phyloP scores from a whole-genome alignment of 2,888 invertebrate genomes.

The Phyto melanocephala region DNA sequence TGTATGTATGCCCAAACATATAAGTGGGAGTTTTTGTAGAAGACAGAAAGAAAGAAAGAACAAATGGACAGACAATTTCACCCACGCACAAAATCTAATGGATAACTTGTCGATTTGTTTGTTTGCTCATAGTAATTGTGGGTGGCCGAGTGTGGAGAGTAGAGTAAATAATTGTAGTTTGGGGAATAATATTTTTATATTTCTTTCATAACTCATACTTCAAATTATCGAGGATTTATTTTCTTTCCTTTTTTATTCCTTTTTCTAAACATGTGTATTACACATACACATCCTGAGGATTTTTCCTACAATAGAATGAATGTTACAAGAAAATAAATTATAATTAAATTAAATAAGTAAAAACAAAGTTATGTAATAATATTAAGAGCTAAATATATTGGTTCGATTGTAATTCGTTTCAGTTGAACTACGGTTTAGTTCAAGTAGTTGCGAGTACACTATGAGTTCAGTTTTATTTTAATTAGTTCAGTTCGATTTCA shows the following conservation, averaged over 20 bases:
- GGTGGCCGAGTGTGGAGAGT: not conserved
- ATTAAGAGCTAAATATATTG: no score
- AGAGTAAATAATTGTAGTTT: conserved; percentile 39
- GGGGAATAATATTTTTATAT: conserved; percentile 35
- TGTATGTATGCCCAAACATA: no score
- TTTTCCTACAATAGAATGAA: no score
- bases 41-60: not conserved
- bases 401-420: no score
- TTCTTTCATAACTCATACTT: not conserved
- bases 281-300: no score
- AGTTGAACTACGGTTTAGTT: no score
- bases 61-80: not conserved
- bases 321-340: no score
- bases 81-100: not conserved
- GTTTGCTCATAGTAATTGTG: not conserved
- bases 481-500: no score
- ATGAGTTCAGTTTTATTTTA: no score
- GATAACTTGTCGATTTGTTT: not conserved
- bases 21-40: not conserved
- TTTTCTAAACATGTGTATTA: not conserved
- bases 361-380: no score
- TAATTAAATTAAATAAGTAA: no score
- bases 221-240: not conserved
- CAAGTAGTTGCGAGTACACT: no score
- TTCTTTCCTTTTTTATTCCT: not conserved